Percentiles rank a stretch among this genome's conserved stretches.
phyloP scores from a whole-genome alignment of 2,113 vertebrate genomes.

The Aythya baeri region DNA sequence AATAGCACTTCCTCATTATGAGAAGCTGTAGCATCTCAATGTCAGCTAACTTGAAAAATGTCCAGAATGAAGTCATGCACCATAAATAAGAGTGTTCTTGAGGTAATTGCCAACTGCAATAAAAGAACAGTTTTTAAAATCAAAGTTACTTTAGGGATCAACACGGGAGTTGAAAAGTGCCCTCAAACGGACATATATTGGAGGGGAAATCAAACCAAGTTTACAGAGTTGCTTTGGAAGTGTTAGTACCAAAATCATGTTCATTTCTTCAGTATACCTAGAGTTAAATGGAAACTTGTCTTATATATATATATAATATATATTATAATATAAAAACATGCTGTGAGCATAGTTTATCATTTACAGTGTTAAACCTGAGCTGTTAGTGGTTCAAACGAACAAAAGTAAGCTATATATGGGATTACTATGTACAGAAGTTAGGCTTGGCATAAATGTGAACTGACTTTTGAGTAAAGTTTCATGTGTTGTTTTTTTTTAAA shows the following conservation, averaged over 20 bases:
- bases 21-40: not conserved
- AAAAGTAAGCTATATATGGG: not conserved
- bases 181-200: not conserved
- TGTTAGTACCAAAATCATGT: not conserved
- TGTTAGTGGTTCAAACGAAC: not conserved
- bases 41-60: conserved; percentile 4
- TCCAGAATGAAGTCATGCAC: conserved; percentile 5
- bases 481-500: not conserved
- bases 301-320: too few relatives aligned
- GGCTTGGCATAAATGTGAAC: not conserved
- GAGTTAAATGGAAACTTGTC: not conserved
- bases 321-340: not conserved
- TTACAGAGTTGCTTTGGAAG: not conserved
- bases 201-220: not conserved
- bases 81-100: not conserved
- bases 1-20: not conserved
- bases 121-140: not conserved
- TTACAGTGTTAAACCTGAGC: not conserved
- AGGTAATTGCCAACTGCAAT: not conserved
- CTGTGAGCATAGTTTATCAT: not conserved
- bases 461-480: not conserved
- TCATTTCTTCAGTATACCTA: not conserved
- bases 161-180: not conserved
- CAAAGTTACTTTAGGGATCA: not conserved
- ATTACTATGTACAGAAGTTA: not conserved